Conservation (phyloP, 2,797 vertebrate species). For the Stomatorhinus walkeri region DNA sequence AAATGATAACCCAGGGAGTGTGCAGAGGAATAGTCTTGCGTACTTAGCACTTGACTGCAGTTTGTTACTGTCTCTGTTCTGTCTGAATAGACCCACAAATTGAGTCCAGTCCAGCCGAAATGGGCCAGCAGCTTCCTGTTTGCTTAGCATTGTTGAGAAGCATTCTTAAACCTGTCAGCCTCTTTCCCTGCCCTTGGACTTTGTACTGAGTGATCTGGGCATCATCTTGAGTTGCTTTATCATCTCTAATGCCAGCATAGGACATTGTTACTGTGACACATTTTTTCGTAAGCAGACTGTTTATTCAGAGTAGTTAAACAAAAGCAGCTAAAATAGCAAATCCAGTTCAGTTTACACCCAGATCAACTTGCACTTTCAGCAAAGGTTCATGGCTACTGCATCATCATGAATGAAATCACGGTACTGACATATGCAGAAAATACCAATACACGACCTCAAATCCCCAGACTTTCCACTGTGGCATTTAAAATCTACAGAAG, state of each 20-base stretch:
- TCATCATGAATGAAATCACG: background rate
- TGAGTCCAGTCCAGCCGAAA: background rate
- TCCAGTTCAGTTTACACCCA: background rate
- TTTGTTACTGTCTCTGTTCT: background rate
- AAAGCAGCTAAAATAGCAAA: background rate
- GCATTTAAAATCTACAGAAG: background rate
- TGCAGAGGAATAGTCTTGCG: background rate
- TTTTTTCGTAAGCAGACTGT: background rate
- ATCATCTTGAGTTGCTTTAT: background rate
- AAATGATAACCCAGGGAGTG: background rate
- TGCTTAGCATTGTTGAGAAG: background rate
- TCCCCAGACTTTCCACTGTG: background rate
- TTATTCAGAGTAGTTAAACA: background rate
- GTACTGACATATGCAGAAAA: background rate
- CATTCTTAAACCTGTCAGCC: background rate
- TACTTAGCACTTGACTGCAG: conserved; percentile 7
- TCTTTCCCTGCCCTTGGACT: background rate
- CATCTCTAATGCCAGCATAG: background rate
- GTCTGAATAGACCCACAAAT: conserved; percentile 2
- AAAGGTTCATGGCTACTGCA: background rate
- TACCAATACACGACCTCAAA: background rate
- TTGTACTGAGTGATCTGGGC: background rate
- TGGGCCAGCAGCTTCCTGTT: background rate
- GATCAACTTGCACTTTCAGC: background rate
- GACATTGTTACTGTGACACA: background rate